phyloP scores from a whole-genome alignment of 1,140 invertebrate genomes.

The Probaryconus sp. region DNA sequence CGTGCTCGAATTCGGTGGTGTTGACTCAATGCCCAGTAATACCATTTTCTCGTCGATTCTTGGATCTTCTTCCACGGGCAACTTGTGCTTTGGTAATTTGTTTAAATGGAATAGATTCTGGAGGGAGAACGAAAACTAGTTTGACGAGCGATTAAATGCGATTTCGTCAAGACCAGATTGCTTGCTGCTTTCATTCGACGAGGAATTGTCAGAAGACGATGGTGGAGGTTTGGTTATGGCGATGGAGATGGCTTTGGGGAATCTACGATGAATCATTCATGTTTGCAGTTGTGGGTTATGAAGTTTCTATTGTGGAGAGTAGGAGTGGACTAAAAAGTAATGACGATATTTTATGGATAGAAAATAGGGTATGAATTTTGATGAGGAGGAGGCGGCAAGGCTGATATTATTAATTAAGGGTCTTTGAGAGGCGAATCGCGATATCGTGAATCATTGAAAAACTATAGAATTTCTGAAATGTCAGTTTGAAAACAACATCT shows the following conservation, averaged over 20 bases:
- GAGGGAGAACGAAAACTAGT: slow-evolving; percentile 33
- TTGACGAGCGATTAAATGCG: slow-evolving; percentile 47
- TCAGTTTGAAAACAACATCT: too few relatives aligned
- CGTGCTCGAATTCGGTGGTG: slow-evolving; percentile 3
- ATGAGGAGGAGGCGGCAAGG: too few relatives aligned
- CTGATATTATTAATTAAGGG: too few relatives aligned
- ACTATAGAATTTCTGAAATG: too few relatives aligned
- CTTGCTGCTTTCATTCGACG: slow-evolving; percentile 34
- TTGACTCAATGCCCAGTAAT: slow-evolving; percentile 20
- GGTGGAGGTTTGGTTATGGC: too few relatives aligned
- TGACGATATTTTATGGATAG: too few relatives aligned
- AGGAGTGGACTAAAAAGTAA: slow-evolving; percentile 8
- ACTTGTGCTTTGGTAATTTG: slow-evolving; percentile 42
- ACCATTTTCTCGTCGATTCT: slow-evolving; percentile 53
- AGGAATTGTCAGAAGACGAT: slow-evolving; percentile 9
- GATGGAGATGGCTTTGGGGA: slow-evolving; percentile 30
- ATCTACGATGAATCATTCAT: slow-evolving; percentile 48
- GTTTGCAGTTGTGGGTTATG: slow-evolving; percentile 34
- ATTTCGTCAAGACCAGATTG: slow-evolving; percentile 42
- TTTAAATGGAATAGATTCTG: slow-evolving; percentile 48
- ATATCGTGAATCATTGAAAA: too few relatives aligned
- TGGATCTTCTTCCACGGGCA: slow-evolving; percentile 43
- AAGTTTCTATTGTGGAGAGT: slow-evolving; percentile 29
- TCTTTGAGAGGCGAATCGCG: too few relatives aligned
- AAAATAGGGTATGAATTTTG: too few relatives aligned